phyloP scores from a whole-genome alignment of 2,888 invertebrate genomes.

The Ennomos quercinarius region DNA sequence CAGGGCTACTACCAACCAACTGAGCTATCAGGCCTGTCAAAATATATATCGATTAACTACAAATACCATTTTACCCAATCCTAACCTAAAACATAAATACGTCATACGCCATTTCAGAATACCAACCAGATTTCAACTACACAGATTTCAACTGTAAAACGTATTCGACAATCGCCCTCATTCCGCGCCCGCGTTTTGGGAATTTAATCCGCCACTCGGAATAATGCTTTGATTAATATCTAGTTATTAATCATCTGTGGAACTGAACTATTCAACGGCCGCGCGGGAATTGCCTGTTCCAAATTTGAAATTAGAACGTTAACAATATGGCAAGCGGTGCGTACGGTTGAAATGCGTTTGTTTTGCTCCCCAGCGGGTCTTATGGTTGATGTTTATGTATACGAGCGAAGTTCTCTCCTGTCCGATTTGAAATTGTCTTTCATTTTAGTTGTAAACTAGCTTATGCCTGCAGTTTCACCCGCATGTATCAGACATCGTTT shows the following conservation, averaged over 20 bases:
- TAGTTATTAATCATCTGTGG: conserved; percentile 72
- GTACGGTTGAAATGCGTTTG: conserved; percentile 52
- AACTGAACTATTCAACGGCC: conserved; percentile 74
- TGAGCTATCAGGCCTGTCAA: no score
- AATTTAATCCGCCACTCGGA: conserved; percentile 50
- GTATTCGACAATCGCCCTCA: conserved; percentile 27
- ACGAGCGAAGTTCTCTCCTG: neutral
- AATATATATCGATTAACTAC: no score
- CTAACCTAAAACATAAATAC: no score
- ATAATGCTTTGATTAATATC: conserved; percentile 76
- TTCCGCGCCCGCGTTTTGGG: conserved; percentile 28
- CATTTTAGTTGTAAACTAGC: neutral
- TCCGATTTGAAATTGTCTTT: conserved; percentile 8
- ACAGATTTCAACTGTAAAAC: conserved; percentile 23
- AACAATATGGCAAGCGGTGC: conserved; percentile 63
- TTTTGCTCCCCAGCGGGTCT: conserved; percentile 42
- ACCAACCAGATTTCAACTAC: conserved; percentile 15
- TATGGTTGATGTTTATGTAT: conserved; percentile 15
- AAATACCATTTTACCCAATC: no score
- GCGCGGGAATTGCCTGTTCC: conserved; percentile 67
- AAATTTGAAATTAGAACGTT: conserved; percentile 71
- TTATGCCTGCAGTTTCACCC: no score
- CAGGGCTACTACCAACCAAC: no score
- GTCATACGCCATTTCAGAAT: conserved; percentile 11
- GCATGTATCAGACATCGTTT: no score